phyloP scores from a whole-genome alignment of 2,888 invertebrate species.

The Odontocerum albicorne region DNA sequence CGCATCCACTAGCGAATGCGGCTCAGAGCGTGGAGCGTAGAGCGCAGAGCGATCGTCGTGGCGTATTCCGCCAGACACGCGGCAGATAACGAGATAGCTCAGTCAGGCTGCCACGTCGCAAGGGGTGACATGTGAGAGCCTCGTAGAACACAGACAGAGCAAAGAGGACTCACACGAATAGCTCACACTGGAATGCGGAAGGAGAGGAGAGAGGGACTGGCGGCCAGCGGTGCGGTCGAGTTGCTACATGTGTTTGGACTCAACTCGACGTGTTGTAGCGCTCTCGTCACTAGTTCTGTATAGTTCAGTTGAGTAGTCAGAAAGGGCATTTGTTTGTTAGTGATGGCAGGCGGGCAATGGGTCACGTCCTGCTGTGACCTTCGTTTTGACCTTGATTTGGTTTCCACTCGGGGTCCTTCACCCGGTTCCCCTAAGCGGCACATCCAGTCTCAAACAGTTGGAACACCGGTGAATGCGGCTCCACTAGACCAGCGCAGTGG shows the following conservation, averaged over 20 bases:
- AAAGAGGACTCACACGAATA: too few species aligned
- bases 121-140: too few species aligned
- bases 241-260: slow-evolving; percentile 1
- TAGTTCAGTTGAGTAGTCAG: too few species aligned
- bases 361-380: slow-evolving; percentile 74
- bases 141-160: too few species aligned
- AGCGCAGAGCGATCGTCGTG: too few species aligned
- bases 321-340: slow-evolving; percentile 1
- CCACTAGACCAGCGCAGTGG: slow-evolving; percentile 1
- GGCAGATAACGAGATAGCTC: too few species aligned
- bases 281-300: too few species aligned
- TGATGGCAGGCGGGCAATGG: slow-evolving; percentile 51
- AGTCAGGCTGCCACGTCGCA: too few species aligned
- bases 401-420: slow-evolving; percentile 73
- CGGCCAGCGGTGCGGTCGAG: background rate
- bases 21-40: too few species aligned
- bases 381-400: slow-evolving; percentile 71
- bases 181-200: background rate
- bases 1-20: too few species aligned
- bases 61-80: too few species aligned
- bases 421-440: slow-evolving; percentile 46
- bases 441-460: slow-evolving; percentile 36
- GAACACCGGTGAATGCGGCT: slow-evolving; percentile 28
- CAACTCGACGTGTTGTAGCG: background rate
- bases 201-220: background rate